Evolutionary conservation across 2,888 invertebrate genomes (phyloP).

Genomic region (Metellina segmentata): DNA sequence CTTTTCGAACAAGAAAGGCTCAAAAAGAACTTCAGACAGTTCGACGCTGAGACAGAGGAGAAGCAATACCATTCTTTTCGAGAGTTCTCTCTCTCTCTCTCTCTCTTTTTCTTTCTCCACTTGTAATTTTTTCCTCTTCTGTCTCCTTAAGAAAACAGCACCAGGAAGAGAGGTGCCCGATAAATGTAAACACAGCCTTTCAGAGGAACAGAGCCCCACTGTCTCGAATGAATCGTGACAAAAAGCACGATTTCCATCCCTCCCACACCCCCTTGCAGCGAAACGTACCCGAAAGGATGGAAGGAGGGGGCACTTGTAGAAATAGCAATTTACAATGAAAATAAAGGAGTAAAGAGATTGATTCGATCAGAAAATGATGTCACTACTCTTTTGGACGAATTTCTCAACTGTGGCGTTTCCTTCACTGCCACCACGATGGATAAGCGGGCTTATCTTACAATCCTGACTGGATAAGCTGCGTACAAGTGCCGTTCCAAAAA

Average conservation of each 20-base stretch:
- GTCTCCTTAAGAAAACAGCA: constrained; percentile 8
- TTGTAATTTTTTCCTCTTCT: not conserved
- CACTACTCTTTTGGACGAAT: not conserved
- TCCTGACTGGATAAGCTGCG: too few relatives aligned
- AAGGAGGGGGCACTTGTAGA: not conserved
- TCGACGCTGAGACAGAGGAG: not conserved
- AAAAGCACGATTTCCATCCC: constrained; percentile 13
- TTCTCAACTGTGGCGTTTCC: not conserved
- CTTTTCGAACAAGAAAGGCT: not conserved
- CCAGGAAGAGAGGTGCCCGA: constrained; percentile 19
- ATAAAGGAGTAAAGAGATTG: not conserved
- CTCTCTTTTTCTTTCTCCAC: not conserved
- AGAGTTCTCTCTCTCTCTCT: not conserved
- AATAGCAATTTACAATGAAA: not conserved
- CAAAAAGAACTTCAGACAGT: not conserved
- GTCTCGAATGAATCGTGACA: constrained; percentile 18
- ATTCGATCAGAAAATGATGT: not conserved
- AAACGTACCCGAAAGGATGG: not conserved
- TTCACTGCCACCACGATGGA: too few relatives aligned
- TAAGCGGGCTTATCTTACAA: too few relatives aligned
- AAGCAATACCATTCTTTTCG: not conserved
- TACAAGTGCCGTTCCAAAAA: too few relatives aligned
- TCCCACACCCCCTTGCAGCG: not conserved
- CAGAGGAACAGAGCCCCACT: not conserved
- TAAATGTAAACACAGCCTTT: constrained; percentile 40